Base-by-base conservation (phyloP, 2,113 vertebrate genomes). In the Hippocampus barbouri region DNA sequence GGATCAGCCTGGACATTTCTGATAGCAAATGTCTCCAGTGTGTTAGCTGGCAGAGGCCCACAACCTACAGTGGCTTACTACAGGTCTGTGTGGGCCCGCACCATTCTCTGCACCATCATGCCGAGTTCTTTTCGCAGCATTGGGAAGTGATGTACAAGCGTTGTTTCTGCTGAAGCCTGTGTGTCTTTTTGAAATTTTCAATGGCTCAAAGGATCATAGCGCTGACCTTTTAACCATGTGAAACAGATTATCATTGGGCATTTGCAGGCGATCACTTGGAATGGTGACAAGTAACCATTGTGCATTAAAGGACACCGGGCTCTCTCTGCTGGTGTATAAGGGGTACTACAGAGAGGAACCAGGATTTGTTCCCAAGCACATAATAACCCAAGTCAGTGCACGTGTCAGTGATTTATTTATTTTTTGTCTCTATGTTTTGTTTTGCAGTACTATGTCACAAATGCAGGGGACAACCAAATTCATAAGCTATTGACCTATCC, bases 31-130 rank as follows among this genome's bases (percentile, higher is more conserved):
- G 77, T 85, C 83, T 87, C 81, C 76, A n/a, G 79, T 84, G 86
- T 75, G 81, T 81, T 78, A 65, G 49, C 57, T 88, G 86, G 86
- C 83, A 85, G 69, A 80, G 10, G n/a, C 80, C 86, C 85, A 84
- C 79, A 83, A 73, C 85, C 79, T 80, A 86, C 78, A 87, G 82
- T 89, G 65, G 83, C 70, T 81, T 82, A 76, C 82, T 79, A 77
- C 82, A 76, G 76, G 76, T 70, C 81, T 49, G 59, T 63, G 74
- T 70, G 73, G 73, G 65, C 77, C 69, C 49, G 53, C 69, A 62
- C 75, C 73, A 75, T 74, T 78, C 77, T 84, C 82, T 83, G 71
- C 86, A 85, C 75, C 71, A 74, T 76, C 79, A 62, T 61, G 70
- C 67, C 34, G 59, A 77, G 78, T 76, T 83, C 80, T 79, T 84